Conservation (phyloP, 1,140 invertebrate species). For the Drosophila nebulosa region DNA sequence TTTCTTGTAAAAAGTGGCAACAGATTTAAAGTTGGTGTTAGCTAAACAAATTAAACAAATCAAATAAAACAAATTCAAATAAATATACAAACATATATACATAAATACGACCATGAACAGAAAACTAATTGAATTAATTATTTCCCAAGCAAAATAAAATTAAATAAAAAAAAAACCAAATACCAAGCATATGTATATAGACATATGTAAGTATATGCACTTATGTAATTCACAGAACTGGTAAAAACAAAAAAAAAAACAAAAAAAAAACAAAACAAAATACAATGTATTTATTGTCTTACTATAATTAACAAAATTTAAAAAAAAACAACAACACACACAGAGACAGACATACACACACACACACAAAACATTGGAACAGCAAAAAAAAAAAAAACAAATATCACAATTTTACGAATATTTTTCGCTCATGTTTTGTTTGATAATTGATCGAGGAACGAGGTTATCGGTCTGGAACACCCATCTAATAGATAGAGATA, state of each 20-base stretch:
- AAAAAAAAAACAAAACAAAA: conserved; percentile 10
- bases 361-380: background rate
- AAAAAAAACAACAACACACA: conserved; percentile 41
- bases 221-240: conserved; percentile 71
- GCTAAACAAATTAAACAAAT: conserved; percentile 66
- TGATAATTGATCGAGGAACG: conserved; percentile 20
- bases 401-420: conserved; percentile 5
- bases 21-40: conserved; percentile 65
- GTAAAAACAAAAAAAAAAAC: conserved; percentile 29
- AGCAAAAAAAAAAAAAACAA: background rate
- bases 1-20: conserved; percentile 69
- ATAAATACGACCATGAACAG: conserved; percentile 23
- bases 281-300: conserved; percentile 50
- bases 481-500: background rate
- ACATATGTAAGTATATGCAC: conserved; percentile 50
- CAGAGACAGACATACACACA: conserved; percentile 15
- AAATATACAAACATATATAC: conserved; percentile 36
- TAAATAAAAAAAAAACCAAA: conserved; percentile 17
- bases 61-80: conserved; percentile 68
- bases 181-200: conserved; percentile 32
- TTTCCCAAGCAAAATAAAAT: conserved; percentile 24
- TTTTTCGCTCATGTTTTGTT: conserved; percentile 29
- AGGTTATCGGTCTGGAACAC: background rate
- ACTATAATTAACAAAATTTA: conserved; percentile 79
- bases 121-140: conserved; percentile 45